phyloP scores from a whole-genome alignment of 2,113 vertebrate species.

The Tychaedon coryphoeus region DNA sequence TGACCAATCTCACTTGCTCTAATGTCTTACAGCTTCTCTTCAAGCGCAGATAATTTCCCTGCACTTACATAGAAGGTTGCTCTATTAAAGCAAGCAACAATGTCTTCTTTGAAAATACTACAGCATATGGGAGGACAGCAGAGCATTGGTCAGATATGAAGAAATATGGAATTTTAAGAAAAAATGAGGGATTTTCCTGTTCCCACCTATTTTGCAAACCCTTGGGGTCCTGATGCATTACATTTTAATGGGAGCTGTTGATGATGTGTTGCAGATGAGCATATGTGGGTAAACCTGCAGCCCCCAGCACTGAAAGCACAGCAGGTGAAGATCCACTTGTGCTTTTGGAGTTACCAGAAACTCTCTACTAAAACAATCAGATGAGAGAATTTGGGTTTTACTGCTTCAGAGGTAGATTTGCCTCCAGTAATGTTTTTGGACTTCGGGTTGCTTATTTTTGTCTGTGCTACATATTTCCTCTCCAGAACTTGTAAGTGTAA shows the following conservation, averaged over 20 bases:
- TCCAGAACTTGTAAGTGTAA: neutral
- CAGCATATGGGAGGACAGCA: neutral
- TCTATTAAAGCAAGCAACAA: neutral
- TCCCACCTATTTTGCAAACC: neutral
- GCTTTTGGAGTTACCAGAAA: neutral
- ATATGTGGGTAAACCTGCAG: neutral
- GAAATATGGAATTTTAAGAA: neutral
- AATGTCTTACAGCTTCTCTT: neutral
- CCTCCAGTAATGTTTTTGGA: neutral
- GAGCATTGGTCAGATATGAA: neutral
- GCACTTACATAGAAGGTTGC: neutral
- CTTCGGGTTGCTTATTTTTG: neutral
- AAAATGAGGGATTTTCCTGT: neutral
- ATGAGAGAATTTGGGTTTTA: neutral
- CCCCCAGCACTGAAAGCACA: neutral
- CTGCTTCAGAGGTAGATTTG: neutral
- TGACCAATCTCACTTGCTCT: neutral
- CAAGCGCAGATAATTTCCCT: neutral
- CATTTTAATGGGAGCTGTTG: neutral
- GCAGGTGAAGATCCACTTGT: neutral
- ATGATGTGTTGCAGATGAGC: neutral
- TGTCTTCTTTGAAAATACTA: neutral
- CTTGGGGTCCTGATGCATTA: neutral
- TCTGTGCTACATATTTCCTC: neutral
- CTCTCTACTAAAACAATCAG: neutral